phyloP scores from a whole-genome alignment of 2,888 invertebrate genomes.

The Acanthosoma haemorrhoidale region DNA sequence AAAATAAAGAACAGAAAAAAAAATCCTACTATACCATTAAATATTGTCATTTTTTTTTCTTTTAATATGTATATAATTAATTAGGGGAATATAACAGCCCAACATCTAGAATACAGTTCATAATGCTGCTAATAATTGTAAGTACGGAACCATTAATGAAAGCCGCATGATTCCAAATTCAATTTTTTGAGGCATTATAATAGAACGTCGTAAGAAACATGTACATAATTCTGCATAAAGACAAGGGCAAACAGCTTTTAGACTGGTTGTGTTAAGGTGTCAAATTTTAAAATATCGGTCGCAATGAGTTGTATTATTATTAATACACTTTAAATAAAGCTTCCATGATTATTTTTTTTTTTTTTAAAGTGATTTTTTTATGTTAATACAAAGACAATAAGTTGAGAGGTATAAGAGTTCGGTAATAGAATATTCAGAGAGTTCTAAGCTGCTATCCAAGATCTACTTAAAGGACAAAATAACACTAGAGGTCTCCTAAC shows the following conservation, averaged over 20 bases:
- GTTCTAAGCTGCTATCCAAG: too few species aligned
- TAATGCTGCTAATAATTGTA: background rate
- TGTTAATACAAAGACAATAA: too few species aligned
- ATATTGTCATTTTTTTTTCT: slow-evolving; percentile 10
- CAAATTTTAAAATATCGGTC: background rate
- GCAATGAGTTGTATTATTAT: too few species aligned
- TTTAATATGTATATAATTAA: background rate
- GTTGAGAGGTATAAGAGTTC: too few species aligned
- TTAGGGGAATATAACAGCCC: slow-evolving; percentile 9
- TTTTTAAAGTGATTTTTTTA: too few species aligned
- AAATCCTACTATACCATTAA: slow-evolving; percentile 1
- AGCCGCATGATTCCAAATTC: background rate
- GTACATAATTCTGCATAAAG: background rate
- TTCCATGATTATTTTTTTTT: too few species aligned
- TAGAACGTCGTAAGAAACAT: background rate
- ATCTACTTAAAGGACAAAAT: too few species aligned
- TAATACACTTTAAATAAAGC: too few species aligned
- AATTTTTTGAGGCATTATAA: background rate
- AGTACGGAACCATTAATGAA: background rate
- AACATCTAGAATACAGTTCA: background rate
- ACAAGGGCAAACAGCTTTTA: background rate
- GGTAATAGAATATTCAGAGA: too few species aligned
- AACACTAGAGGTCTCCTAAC: too few species aligned
- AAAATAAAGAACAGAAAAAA: background rate
- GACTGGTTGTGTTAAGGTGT: slow-evolving; percentile 1